These are phyloP conservation scores for Petroica traversi DNA, from an alignment of 2,113 vertebrate species.

Conservation along the genomic window DNA sequence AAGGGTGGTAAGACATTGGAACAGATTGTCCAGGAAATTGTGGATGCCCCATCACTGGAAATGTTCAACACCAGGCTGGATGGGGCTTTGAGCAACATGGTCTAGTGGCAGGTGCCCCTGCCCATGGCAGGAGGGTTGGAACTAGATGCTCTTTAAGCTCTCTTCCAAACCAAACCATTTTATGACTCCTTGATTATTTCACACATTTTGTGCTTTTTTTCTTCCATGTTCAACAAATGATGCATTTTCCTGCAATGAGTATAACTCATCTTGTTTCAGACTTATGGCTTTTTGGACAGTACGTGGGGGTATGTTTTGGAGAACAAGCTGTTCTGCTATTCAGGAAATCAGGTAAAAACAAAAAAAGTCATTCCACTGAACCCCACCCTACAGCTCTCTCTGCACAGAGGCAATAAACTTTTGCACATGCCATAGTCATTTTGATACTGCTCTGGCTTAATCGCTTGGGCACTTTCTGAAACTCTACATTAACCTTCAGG, in stretches of 20 bases:
- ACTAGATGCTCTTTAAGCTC: neutral
- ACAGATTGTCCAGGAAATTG: neutral
- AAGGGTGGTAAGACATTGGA: neutral
- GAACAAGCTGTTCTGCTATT: neutral
- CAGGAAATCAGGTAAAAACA: neutral
- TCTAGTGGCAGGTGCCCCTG: too few species aligned
- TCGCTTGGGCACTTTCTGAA: neutral
- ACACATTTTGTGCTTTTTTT: neutral
- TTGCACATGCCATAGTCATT: neutral
- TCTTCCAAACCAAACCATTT: neutral
- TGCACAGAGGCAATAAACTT: neutral
- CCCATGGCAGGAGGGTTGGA: neutral
- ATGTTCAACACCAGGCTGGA: neutral
- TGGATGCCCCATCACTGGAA: neutral
- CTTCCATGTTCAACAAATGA: neutral
- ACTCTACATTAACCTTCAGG: constrained; percentile 37
- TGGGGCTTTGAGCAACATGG: neutral
- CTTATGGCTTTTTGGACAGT: neutral
- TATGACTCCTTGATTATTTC: neutral
- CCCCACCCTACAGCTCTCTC: neutral
- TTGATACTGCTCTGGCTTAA: neutral
- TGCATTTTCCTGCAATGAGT: neutral
- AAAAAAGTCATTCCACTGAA: neutral
- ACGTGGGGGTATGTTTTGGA: neutral
- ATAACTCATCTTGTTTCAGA: neutral